Evolutionary conservation across 2,888 invertebrate species (phyloP).

Genomic region (Bombyx huttoni): DNA sequence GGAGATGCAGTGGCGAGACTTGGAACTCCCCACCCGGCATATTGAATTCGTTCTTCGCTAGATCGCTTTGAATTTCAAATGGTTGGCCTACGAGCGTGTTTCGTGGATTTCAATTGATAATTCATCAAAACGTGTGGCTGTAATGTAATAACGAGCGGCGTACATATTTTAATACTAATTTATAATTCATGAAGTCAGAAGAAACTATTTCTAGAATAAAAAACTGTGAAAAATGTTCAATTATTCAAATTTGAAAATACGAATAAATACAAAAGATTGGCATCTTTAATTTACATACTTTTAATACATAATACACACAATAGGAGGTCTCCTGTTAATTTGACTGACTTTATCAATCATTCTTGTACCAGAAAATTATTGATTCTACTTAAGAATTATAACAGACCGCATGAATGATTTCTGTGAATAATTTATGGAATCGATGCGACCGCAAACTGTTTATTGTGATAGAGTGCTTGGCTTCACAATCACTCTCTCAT

Average conservation of each 20-base stretch:
- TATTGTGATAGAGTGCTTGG: constrained; percentile 57
- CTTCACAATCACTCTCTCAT: constrained; percentile 52
- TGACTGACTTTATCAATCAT: too few relatives aligned
- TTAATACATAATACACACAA: too few relatives aligned
- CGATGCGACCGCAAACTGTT: constrained; percentile 52
- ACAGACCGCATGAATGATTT: constrained; percentile 43
- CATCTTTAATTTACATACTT: too few relatives aligned
- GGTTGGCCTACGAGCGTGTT: background rate
- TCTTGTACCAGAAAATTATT: too few relatives aligned
- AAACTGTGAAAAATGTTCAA: too few relatives aligned
- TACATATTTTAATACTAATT: too few relatives aligned
- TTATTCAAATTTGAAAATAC: too few relatives aligned
- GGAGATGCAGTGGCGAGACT: constrained; percentile 37
- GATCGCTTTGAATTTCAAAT: background rate
- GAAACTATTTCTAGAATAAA: too few relatives aligned
- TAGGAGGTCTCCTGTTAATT: too few relatives aligned
- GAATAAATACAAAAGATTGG: too few relatives aligned
- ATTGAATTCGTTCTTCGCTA: constrained; percentile 28
- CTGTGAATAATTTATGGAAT: constrained; percentile 56
- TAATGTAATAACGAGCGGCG: too few relatives aligned
- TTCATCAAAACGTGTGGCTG: background rate
- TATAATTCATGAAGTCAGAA: too few relatives aligned
- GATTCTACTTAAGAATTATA: constrained; percentile 29
- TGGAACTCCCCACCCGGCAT: constrained; percentile 29
- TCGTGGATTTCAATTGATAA: background rate